Evolutionary conservation across 92 coral and sea anemone species (phyloP), one percentile per base, ranked within the genome.

Genomic region (Palythoa grandiflora): DNA sequence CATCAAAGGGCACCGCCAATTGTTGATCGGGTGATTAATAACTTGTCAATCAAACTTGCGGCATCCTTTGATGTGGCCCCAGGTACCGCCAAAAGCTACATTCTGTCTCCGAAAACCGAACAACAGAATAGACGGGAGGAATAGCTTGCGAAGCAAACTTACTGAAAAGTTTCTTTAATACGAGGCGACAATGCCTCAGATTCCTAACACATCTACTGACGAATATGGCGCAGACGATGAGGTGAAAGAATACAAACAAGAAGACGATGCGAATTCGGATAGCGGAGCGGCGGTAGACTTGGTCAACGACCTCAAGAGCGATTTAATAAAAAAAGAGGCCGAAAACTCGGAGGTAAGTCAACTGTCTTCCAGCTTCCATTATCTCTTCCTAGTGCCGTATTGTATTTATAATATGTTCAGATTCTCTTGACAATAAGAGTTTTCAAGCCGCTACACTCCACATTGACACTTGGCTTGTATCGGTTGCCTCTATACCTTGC

Each of bases 121-220:
- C 94, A 95, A 92, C 98, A 93, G 91, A 92, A 86, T 68, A 83
- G 92, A 90, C 86, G 85, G 83, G 80, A 90, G 90, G 88, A 88
- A 89, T 83, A 91, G 52, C 84, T 55, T 81, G 85, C 70, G 87
- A 79, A 76, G 81, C 71, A 91, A 93, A 83, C 90, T 87, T 80
- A 83, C 89, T 94, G 81, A 73, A 68, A 91, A 73, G 83, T 86
- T 80, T 86, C 65, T 65, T 61, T 57, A 39, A 38, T 52, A 83
- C 92, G 98, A 93, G 96, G 98, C 96, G 65, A 95, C 89, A 77
- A 97, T 97, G 99, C 99, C 99, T 97, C 98, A 97, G 87, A 95
- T 96, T 63, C 94, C 96, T 70, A 94, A 93, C 73, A 91, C 90
- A 68, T 92, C 98, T n/a, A 92, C 99, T 66, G 99, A 97, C 50